Conservation (phyloP, 1,140 invertebrate genomes). For the Cotesia glomerata region DNA sequence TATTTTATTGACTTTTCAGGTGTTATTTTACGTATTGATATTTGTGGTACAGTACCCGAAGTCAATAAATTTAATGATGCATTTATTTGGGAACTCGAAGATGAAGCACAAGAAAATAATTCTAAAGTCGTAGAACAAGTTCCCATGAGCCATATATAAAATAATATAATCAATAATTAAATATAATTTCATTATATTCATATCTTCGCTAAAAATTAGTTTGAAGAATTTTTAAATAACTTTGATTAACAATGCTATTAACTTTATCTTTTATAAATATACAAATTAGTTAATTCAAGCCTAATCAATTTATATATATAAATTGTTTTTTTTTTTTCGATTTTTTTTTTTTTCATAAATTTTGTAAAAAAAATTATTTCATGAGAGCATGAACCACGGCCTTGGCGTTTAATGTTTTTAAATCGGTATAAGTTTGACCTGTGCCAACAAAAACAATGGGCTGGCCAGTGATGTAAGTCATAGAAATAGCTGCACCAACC, state of each 20-base stretch:
- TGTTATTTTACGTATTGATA: constrained; percentile 52
- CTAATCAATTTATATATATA: not conserved
- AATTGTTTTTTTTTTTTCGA: constrained; percentile 6
- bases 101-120: constrained; percentile 44
- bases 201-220: not conserved
- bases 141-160: constrained; percentile 53
- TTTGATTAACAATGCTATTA: constrained; percentile 15
- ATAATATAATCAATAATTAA: not conserved
- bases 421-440: constrained; percentile 98
- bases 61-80: constrained; percentile 62
- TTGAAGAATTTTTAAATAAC: constrained; percentile 13
- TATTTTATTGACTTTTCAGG: constrained; percentile 42
- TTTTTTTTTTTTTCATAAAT: not conserved
- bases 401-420: constrained; percentile 95
- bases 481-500: constrained; percentile 99
- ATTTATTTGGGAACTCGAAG: constrained; percentile 59
- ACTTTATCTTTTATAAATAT: constrained; percentile 22
- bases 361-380: constrained; percentile 70
- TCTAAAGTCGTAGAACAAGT: constrained; percentile 42
- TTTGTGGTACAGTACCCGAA: constrained; percentile 56
- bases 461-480: constrained; percentile 99
- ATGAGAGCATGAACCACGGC: constrained; percentile 96
- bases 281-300: constrained; percentile 9
- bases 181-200: not conserved
- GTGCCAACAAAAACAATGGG: constrained; percentile 99